phyloP scores from a whole-genome alignment of 1,140 invertebrate species.

The Papilio aristodemus region DNA sequence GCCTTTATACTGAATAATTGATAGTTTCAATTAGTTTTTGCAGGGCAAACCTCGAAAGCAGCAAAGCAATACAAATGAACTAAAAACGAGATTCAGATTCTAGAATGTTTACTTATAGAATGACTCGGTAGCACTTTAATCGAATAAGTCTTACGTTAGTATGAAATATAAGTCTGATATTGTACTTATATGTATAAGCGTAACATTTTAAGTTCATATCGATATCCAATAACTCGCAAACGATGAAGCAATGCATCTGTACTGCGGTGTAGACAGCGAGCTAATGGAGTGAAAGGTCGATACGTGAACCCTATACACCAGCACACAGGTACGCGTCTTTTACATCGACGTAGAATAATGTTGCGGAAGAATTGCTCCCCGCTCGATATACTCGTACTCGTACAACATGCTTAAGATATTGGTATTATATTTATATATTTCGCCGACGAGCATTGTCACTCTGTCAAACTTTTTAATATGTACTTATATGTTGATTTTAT shows the following conservation, averaged over 20 bases:
- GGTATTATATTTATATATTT: not conserved
- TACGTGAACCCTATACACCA: constrained; percentile 19
- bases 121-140: too few relatives aligned
- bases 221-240: constrained; percentile 22
- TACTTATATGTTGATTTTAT: too few relatives aligned
- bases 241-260: constrained; percentile 27
- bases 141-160: too few relatives aligned
- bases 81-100: too few relatives aligned
- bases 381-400: not conserved
- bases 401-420: not conserved
- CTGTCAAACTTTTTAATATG: constrained; percentile 2
- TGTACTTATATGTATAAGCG: too few relatives aligned
- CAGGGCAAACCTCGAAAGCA: too few relatives aligned
- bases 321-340: not conserved
- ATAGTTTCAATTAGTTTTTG: not conserved
- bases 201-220: not conserved
- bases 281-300: constrained; percentile 41
- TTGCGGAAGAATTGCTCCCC: constrained; percentile 9
- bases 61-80: too few relatives aligned
- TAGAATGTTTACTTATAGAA: too few relatives aligned
- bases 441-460: not conserved
- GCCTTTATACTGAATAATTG: not conserved
- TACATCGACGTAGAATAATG: not conserved
- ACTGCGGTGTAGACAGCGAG: constrained; percentile 26
- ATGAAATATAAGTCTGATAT: too few relatives aligned